These are phyloP conservation scores for Bambusicola thoracicus DNA, from an alignment of 2,113 vertebrate genomes.

Conservation along the genomic window DNA sequence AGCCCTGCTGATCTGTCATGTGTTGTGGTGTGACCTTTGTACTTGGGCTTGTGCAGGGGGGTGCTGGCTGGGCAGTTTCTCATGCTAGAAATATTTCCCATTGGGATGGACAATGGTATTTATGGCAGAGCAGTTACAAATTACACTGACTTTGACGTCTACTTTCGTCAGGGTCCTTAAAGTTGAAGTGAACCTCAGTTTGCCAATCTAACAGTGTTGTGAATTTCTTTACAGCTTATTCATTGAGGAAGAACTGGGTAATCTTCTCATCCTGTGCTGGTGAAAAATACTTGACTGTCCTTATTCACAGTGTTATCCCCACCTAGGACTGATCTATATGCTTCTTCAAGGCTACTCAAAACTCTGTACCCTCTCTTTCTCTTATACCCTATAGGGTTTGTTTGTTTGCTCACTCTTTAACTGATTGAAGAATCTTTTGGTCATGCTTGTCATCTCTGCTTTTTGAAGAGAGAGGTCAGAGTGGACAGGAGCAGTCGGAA, in stretches of 20 bases:
- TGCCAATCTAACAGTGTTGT: background rate
- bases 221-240: background rate
- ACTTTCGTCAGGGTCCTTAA: background rate
- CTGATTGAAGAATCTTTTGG: background rate
- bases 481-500: background rate
- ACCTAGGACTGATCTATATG: background rate
- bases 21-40: conserved; percentile 8
- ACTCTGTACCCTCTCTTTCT: background rate
- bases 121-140: background rate
- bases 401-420: background rate
- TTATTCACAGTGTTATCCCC: background rate
- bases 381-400: background rate
- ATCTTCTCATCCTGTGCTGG: background rate
- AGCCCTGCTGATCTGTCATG: background rate
- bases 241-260: background rate
- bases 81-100: background rate
- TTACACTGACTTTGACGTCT: background rate
- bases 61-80: background rate
- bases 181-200: background rate
- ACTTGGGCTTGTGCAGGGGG: background rate
- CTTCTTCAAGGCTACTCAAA: background rate
- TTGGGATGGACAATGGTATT: background rate
- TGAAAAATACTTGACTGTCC: background rate
- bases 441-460: background rate
- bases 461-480: background rate